Conservation (phyloP, 2,797 vertebrate genomes). For the Danio jaintianensis region DNA sequence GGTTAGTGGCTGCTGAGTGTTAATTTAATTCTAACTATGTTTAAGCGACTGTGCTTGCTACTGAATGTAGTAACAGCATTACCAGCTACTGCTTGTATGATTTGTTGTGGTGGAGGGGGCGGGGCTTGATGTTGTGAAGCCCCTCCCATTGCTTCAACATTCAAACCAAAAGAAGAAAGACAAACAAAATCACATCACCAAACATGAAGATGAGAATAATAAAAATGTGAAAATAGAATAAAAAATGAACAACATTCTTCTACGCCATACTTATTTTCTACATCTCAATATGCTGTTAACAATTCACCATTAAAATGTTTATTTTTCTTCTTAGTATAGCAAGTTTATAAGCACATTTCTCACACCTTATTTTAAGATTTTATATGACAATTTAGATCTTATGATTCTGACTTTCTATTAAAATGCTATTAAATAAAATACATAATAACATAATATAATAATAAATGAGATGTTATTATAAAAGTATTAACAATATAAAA, state of each 20-base stretch:
- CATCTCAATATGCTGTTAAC: background rate
- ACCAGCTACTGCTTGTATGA: slow-evolving; percentile 39
- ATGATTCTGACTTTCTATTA: too few relatives aligned
- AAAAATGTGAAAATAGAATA: background rate
- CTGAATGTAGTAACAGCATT: slow-evolving; percentile 22
- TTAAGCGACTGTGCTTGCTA: background rate
- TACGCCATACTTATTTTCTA: slow-evolving; percentile 1
- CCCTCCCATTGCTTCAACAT: slow-evolving; percentile 29
- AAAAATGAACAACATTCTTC: background rate
- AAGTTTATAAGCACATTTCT: background rate
- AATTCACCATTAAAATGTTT: background rate
- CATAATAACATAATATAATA: too few relatives aligned
- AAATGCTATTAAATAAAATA: too few relatives aligned
- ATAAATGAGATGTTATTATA: too few relatives aligned
- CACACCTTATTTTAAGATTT: too few relatives aligned
- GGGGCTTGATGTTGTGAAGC: slow-evolving; percentile 9
- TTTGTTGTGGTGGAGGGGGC: slow-evolving; percentile 28
- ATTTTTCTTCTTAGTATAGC: background rate
- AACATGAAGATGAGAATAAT: background rate
- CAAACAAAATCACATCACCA: slow-evolving; percentile 14
- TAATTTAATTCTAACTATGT: too few relatives aligned
- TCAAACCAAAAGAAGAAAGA: slow-evolving; percentile 27
- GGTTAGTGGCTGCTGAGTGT: too few relatives aligned
- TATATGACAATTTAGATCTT: too few relatives aligned
- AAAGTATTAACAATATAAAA: too few relatives aligned